These are phyloP conservation scores for Eulemur coronatus DNA, from an alignment of 2,797 vertebrate genomes.

Conservation along the genomic window DNA sequence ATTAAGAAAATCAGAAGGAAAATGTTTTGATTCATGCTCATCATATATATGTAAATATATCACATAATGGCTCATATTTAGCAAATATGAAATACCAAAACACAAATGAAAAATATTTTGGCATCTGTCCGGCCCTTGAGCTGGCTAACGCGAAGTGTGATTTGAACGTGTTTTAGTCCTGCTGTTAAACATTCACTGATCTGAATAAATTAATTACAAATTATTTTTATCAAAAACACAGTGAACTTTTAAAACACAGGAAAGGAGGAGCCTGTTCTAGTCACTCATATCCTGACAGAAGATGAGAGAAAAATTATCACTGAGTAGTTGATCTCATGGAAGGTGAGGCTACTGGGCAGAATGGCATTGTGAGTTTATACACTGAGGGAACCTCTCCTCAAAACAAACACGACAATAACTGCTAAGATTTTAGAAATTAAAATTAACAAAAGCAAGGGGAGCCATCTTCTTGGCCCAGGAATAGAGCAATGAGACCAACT, in stretches of 20 bases:
- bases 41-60: conserved; percentile 80
- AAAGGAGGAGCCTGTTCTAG: neutral
- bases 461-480: neutral
- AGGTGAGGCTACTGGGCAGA: neutral
- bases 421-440: neutral
- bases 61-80: conserved; percentile 74
- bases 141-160: conserved; percentile 69
- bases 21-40: conserved; percentile 81
- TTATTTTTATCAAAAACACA: conserved; percentile 55
- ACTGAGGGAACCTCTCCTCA: neutral
- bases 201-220: conserved; percentile 73
- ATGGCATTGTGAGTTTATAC: neutral
- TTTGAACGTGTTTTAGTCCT: conserved; percentile 65
- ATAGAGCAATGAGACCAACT: neutral
- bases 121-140: conserved; percentile 73
- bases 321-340: neutral
- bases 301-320: neutral
- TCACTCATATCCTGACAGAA: neutral
- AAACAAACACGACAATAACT: neutral
- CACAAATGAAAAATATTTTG: conserved; percentile 78
- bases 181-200: conserved; percentile 71
- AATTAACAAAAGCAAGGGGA: neutral
- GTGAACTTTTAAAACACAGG: conserved; percentile 56
- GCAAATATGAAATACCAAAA: conserved; percentile 77
- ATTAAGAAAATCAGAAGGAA: conserved; percentile 78